Base-by-base conservation (phyloP, 35 echinoderm and acorn worm genomes). In the Amphiura filiformis region DNA sequence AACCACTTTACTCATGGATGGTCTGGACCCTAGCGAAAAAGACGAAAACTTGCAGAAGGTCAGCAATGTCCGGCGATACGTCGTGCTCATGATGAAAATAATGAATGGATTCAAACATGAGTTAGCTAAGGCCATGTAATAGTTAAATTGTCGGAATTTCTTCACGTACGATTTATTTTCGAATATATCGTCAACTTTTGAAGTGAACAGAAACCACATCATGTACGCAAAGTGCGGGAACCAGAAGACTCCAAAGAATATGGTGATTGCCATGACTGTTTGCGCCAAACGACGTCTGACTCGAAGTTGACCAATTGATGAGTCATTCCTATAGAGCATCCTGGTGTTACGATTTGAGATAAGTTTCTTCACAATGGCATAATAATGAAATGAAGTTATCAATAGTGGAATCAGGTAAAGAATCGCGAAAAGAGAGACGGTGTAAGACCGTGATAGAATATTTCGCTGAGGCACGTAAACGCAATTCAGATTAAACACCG, bases 171-270 rank as follows among this genome's bases (percentile, higher is more conserved):
- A 31, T 0, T 81, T 20, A 31, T 41, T 78, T 0, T 87, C 70
- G 37, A 75, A 61, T 13, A 70, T 70, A n/a, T 70, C 7, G 2
- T 88, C 86, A 26, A 77, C 89, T 2, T 70, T 1, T 70, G 7
- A 13, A 23, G 61, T 70, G 61, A 13, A 70, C 15, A 70, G 2
- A 70, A 30, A 26, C 82, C 90, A 96, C 31, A 96, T 36, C 33
- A 84, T 82, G 84, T 70, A 86, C 3, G 81, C 56, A 65, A 86
- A 94, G 64, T 86, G 90, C 9, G 92, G 92, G 17, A 94, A 56
- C 92, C 92, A 94, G 34, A 94, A 87, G 0, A 89, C 87, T n/a
- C 90, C 94, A 65, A 96, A 96, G 83, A 92, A 96, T 14, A 96
- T 42, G 0, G 89, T 90, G 30, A 96, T 81, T 17, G 91, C 61